Base-by-base conservation (phyloP, 2,113 vertebrate genomes). In the Chaenogobius annularis region DNA sequence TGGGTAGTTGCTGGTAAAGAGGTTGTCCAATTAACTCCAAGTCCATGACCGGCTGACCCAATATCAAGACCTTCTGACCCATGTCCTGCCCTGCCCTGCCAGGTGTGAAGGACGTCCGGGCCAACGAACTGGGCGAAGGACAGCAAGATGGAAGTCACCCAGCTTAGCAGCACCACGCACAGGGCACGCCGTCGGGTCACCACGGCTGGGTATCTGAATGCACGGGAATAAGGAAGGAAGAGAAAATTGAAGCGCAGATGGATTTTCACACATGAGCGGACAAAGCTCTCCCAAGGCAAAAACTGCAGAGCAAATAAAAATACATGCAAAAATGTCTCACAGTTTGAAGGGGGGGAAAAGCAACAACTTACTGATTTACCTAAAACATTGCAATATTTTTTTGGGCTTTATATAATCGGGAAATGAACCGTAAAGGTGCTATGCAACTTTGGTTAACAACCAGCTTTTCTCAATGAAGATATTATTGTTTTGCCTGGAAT, bases 71-170 rank as follows among this genome's bases (percentile, higher is more conserved):
- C 37, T 0, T 10, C 22, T 8, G 58, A 15, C 26, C 23, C 23
- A 12, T 58, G 3, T 17, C 17, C 35, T 0, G 3, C 50, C 0
- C 4, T 22, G 0, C 56, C 59, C 12, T 20, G 82, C 85, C 85
- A 87, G 61, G 52, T 70, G 80, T 85, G 71, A 22, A 87, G 71
- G 61, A 83, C 47, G 12, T 93, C 87, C 44, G 87, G 88, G 74
- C 88, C 80, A 20, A 95, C 92, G 84, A 94, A 94, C 76, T 94
- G 91, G 5, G 90, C 85, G 17, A 94, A 94, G 47, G 93, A 93
- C 1, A 89, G 85, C 23, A 95, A 77, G 14, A 94, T 88, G 0
- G 94, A 94, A 31, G 64, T 77, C 66, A 94, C 47, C 92, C 94
- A 94, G 89, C 92, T 92, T 43, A 94, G 72, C 58, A 93, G 81